Percentiles rank a stretch among this genome's conserved stretches.
phyloP scores from a whole-genome alignment of 2,888 invertebrate species.

The Rutpela maculata region DNA sequence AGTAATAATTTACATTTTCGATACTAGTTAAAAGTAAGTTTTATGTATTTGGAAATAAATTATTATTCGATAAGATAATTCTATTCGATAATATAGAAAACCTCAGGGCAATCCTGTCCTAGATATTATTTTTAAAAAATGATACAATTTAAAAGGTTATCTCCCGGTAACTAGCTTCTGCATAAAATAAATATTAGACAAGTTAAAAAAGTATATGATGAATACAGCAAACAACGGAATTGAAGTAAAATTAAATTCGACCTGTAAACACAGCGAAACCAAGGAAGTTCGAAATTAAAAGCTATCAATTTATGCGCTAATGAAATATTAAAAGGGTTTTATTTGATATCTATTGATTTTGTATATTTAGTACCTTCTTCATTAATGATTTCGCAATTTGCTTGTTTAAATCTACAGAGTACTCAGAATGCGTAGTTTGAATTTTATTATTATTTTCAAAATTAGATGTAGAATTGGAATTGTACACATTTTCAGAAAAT shows the following conservation, averaged over 20 bases:
- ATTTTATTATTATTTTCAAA: too few species aligned
- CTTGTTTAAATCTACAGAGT: not conserved
- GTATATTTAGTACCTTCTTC: not conserved
- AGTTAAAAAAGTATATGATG: not conserved
- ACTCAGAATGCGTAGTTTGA: not conserved
- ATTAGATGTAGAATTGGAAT: too few species aligned
- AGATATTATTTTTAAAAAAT: too few species aligned
- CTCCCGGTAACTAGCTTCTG: not conserved
- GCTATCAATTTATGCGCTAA: not conserved
- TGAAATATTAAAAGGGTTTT: not conserved
- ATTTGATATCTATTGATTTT: not conserved
- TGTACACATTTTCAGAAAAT: too few species aligned
- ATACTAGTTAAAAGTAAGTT: too few species aligned
- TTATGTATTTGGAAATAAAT: too few species aligned
- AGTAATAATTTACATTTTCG: too few species aligned
- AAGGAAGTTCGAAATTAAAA: conserved; percentile 3
- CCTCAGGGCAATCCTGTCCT: too few species aligned
- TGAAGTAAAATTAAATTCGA: not conserved
- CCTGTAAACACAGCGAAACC: not conserved
- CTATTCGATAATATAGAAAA: too few species aligned
- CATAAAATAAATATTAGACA: not conserved
- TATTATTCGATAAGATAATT: too few species aligned
- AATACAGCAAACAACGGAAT: not conserved
- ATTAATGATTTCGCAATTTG: too few species aligned
- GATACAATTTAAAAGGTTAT: too few species aligned